Evolutionary conservation across 1,140 invertebrate species (phyloP).

Genomic region (Leguminivora glycinivorella): DNA sequence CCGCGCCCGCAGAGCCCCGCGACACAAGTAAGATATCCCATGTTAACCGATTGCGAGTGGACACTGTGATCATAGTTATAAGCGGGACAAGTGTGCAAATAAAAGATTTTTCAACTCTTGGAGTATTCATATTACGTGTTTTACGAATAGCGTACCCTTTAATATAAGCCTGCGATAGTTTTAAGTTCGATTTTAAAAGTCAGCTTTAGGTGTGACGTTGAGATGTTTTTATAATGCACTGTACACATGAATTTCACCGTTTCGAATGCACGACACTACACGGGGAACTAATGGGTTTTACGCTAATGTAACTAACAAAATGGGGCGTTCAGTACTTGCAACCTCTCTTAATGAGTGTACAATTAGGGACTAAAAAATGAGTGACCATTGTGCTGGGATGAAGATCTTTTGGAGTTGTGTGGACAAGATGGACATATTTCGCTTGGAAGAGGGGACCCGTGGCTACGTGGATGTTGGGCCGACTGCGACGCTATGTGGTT

Average conservation of each 20-base stretch:
- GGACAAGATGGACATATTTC: neutral
- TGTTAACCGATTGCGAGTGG: constrained; percentile 53
- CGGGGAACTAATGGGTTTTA: constrained; percentile 16
- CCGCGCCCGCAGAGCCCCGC: constrained; percentile 29
- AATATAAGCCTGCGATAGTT: constrained; percentile 40
- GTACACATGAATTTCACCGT: neutral
- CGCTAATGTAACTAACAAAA: constrained; percentile 26
- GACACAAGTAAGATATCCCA: constrained; percentile 72
- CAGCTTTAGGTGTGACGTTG: neutral
- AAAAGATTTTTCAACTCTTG: constrained; percentile 68
- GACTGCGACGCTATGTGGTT: neutral
- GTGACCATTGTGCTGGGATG: neutral
- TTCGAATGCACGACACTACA: constrained; percentile 13
- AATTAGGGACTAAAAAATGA: neutral
- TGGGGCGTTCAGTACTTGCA: constrained; percentile 32
- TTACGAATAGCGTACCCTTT: constrained; percentile 53
- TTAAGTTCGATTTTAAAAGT: neutral
- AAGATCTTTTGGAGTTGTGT: neutral
- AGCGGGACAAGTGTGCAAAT: constrained; percentile 62
- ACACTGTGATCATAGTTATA: constrained; percentile 68
- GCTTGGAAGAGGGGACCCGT: neutral
- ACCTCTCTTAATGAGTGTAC: constrained; percentile 28
- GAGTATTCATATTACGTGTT: constrained; percentile 68
- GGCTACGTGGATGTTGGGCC: neutral
- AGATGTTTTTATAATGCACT: constrained; percentile 14